Percentiles rank a stretch among this genome's conserved stretches.
These are phyloP conservation scores for Gorsachius magnificus DNA, from an alignment of 2,797 vertebrate species.

Conservation along the genomic window DNA sequence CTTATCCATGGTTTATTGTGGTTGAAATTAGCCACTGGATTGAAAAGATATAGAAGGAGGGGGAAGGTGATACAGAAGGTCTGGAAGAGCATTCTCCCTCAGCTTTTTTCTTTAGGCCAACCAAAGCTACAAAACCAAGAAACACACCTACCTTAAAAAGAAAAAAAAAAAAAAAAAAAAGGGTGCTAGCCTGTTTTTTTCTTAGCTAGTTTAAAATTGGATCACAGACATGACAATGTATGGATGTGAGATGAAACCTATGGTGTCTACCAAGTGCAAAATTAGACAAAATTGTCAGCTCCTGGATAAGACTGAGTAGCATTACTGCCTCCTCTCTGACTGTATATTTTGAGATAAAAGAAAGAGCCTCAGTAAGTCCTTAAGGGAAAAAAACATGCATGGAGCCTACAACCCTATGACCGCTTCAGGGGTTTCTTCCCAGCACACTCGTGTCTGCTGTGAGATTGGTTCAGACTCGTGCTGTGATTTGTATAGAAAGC, in stretches of 20 bases:
- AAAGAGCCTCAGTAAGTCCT: not conserved
- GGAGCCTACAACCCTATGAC: not conserved
- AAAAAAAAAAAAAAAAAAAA: not conserved
- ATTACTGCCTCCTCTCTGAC: not conserved
- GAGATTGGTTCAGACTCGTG: not conserved
- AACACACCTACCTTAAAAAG: not conserved
- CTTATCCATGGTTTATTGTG: not conserved
- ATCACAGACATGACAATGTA: not conserved
- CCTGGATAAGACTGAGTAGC: not conserved
- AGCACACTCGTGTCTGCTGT: not conserved
- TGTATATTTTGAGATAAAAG: not conserved
- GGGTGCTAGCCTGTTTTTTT: not conserved
- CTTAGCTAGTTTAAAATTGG: not conserved
- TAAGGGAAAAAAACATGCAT: not conserved
- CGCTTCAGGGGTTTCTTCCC: not conserved
- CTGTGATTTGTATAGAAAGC: not conserved
- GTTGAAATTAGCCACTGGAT: not conserved
- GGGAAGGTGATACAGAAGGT: not conserved
- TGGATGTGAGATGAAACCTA: not conserved
- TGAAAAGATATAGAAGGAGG: not conserved
- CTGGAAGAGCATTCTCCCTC: not conserved
- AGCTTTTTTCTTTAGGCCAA: not conserved
- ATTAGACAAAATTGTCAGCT: not conserved
- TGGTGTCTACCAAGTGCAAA: not conserved
- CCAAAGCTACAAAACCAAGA: not conserved